Evolutionary conservation across 2,797 vertebrate species (phyloP).

Genomic region (Danio kyathit): DNA sequence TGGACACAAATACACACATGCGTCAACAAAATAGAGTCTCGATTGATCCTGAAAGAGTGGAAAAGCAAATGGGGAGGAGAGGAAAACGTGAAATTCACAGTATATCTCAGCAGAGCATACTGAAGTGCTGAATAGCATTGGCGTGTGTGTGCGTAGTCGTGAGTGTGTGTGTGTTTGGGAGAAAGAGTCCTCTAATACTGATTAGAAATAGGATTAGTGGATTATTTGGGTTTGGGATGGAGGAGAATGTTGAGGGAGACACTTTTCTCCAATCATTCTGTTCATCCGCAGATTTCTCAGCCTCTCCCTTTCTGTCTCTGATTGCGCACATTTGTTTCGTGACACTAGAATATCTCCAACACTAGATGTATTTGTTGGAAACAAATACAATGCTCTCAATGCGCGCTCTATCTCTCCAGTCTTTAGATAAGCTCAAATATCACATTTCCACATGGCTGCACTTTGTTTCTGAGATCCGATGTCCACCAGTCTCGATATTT

Average conservation of each 20-base stretch:
- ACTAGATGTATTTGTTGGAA: slow-evolving; percentile 39
- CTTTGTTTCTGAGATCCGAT: slow-evolving; percentile 14
- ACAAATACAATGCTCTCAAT: slow-evolving; percentile 41
- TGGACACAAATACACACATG: slow-evolving; percentile 30
- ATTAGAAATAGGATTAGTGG: slow-evolving; percentile 53
- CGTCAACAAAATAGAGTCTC: slow-evolving; percentile 6
- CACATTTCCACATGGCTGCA: slow-evolving; percentile 16
- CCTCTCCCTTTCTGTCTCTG: not conserved
- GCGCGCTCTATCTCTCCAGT: slow-evolving; percentile 31
- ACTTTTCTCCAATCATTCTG: slow-evolving; percentile 28
- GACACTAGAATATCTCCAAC: not conserved
- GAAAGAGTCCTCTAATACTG: slow-evolving; percentile 60
- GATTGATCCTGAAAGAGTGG: slow-evolving; percentile 29
- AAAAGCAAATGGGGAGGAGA: slow-evolving; percentile 41
- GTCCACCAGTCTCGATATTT: slow-evolving; percentile 4
- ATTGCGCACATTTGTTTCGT: slow-evolving; percentile 14
- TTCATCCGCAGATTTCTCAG: no score
- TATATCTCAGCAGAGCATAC: slow-evolving; percentile 40
- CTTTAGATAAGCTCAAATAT: slow-evolving; percentile 13
- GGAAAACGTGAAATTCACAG: slow-evolving; percentile 15
- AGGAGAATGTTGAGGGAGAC: slow-evolving; percentile 28
- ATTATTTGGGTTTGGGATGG: slow-evolving; percentile 45
- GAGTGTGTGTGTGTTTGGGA: slow-evolving; percentile 18
- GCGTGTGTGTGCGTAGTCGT: not conserved
- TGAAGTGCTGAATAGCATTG: slow-evolving; percentile 13